phyloP scores from a whole-genome alignment of 2,113 vertebrate genomes.

The Coreoperca whiteheadi region DNA sequence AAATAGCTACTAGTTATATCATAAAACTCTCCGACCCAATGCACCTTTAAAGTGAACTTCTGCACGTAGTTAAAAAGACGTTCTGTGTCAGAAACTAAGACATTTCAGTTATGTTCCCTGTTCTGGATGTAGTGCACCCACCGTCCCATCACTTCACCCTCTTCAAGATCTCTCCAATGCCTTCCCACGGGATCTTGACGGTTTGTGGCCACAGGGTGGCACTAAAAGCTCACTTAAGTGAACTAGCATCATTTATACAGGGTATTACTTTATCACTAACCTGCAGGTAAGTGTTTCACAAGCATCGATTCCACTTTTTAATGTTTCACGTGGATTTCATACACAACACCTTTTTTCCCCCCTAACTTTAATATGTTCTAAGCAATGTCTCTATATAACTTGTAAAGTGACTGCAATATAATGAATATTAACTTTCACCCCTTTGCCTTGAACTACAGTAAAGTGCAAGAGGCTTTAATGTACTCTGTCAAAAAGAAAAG shows the following conservation, averaged over 20 bases:
- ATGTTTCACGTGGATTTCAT: background rate
- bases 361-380: background rate
- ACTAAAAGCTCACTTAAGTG: background rate
- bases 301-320: background rate
- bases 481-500: too few relatives aligned
- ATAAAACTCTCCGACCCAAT: too few relatives aligned
- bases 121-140: too few relatives aligned
- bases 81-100: background rate
- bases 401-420: background rate
- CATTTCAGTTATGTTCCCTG: background rate
- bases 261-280: background rate
- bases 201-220: constrained; percentile 44
- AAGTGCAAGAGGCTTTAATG: too few relatives aligned
- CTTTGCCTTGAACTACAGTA: too few relatives aligned
- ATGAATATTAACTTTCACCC: background rate
- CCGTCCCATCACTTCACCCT: background rate
- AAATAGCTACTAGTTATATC: too few relatives aligned
- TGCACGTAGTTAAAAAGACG: background rate
- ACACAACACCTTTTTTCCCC: background rate
- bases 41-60: background rate
- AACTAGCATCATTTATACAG: background rate
- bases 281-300: background rate
- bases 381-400: background rate
- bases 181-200: background rate
- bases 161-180: fast-evolving